Percentiles rank a stretch among this genome's conserved stretches.
phyloP scores from a whole-genome alignment of 1,140 invertebrate genomes.

The Polypedilum pembai region DNA sequence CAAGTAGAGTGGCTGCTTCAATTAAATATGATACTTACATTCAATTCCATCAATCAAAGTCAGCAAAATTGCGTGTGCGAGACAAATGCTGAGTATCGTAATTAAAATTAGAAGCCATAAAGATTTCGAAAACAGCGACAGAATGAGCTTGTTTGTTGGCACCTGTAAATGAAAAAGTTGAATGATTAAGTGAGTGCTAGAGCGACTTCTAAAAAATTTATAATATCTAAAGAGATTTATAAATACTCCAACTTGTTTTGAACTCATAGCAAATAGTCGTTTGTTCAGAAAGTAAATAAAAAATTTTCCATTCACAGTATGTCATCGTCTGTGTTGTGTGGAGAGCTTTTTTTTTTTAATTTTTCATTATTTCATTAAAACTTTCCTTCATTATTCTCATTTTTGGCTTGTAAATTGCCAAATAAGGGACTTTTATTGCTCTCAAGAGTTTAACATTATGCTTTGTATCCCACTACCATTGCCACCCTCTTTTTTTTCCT shows the following conservation, averaged over 20 bases:
- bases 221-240: too few relatives aligned
- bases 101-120: conserved; percentile 9
- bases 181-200: background rate
- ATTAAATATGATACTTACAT: conserved; percentile 22
- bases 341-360: too few relatives aligned
- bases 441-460: background rate
- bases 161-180: background rate
- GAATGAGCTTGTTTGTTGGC: background rate
- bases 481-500: background rate
- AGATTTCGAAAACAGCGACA: background rate
- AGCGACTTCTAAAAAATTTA: too few relatives aligned
- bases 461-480: background rate
- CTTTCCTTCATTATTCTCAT: too few relatives aligned
- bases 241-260: too few relatives aligned
- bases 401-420: background rate
- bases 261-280: too few relatives aligned
- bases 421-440: conserved; percentile 1
- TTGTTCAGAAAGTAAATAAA: too few relatives aligned
- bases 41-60: conserved; percentile 24
- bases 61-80: background rate
- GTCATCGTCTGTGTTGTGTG: too few relatives aligned
- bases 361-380: too few relatives aligned
- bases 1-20: background rate
- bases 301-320: too few relatives aligned
- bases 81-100: background rate